A percentile compares a stretch with the other conserved stretches of the same genome.
phyloP scores from a whole-genome alignment of 2,888 invertebrate species.

The Eupeodes latifasciatus region DNA sequence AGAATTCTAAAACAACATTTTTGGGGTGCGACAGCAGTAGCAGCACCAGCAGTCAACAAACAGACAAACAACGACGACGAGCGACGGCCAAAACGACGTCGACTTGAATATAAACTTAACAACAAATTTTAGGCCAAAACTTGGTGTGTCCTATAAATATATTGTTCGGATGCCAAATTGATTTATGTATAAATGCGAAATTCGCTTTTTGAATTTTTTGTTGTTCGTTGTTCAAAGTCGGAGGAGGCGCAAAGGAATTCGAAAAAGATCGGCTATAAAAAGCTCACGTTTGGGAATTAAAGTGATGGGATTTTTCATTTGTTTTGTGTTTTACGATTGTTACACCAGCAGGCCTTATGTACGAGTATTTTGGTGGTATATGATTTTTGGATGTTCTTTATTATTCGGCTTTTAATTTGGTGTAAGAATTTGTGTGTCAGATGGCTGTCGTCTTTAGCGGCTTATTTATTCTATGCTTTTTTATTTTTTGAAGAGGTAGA shows the following conservation, averaged over 20 bases:
- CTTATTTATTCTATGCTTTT: neutral
- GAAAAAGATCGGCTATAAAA: constrained; percentile 64
- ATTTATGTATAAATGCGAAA: constrained; percentile 72
- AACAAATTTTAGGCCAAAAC: constrained; percentile 12
- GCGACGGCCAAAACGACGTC: neutral
- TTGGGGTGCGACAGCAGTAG: neutral
- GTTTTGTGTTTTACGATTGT: constrained; percentile 2
- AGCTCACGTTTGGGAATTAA: constrained; percentile 42
- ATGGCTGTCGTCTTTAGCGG: constrained; percentile 32
- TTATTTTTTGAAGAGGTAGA: too few species aligned
- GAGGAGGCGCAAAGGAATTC: constrained; percentile 58
- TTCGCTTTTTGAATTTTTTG: constrained; percentile 60
- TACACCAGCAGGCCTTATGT: neutral
- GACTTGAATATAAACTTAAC: constrained; percentile 46
- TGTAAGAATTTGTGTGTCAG: constrained; percentile 25
- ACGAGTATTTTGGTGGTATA: neutral
- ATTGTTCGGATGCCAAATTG: constrained; percentile 66
- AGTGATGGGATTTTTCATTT: constrained; percentile 19
- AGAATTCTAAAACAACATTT: constrained; percentile 52
- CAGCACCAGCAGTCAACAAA: neutral
- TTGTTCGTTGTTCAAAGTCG: neutral
- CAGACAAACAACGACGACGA: neutral
- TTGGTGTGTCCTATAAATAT: constrained; percentile 19
- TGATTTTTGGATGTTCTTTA: neutral
- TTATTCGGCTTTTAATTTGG: constrained; percentile 21